Conservation (phyloP, 2,113 vertebrate genomes). For the Neogale vison region DNA sequence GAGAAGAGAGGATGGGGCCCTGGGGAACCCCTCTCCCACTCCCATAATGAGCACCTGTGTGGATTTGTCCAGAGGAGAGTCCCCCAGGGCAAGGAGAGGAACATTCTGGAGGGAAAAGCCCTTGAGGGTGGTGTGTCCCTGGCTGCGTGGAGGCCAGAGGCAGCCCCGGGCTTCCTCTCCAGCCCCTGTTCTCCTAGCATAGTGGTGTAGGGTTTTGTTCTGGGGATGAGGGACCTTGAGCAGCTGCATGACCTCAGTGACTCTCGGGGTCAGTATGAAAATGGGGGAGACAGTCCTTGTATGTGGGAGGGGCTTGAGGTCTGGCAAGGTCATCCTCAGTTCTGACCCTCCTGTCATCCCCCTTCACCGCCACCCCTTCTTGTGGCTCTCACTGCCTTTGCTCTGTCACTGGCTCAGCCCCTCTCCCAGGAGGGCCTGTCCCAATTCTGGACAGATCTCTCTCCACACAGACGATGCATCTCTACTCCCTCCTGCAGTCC, state of each 20-base stretch:
- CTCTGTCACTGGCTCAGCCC: too few relatives aligned
- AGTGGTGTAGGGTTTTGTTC: not conserved
- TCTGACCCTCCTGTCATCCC: too few relatives aligned
- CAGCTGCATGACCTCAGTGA: not conserved
- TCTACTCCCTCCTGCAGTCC: too few relatives aligned
- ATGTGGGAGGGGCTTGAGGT: too few relatives aligned
- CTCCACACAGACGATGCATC: too few relatives aligned
- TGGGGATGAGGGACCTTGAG: not conserved
- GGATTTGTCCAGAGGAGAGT: slow-evolving; percentile 47
- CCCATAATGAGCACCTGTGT: not conserved
- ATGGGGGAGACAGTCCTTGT: too few relatives aligned
- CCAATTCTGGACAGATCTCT: too few relatives aligned
- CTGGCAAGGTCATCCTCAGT: too few relatives aligned
- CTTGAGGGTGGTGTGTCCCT: not conserved
- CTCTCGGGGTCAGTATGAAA: not conserved
- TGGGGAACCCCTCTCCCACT: not conserved
- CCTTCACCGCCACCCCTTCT: too few relatives aligned
- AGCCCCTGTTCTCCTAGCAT: not conserved
- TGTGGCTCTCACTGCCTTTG: too few relatives aligned
- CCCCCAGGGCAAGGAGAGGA: not conserved
- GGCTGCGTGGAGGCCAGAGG: not conserved
- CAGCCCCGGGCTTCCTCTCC: not conserved
- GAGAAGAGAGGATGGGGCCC: not conserved
- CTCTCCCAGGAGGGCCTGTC: too few relatives aligned
- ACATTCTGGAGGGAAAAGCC: not conserved